A percentile compares a stretch with the other conserved stretches of the same genome.
These are phyloP conservation scores for Fissipunctia ypsillon DNA, from an alignment of 2,888 invertebrate genomes.

Conservation along the genomic window DNA sequence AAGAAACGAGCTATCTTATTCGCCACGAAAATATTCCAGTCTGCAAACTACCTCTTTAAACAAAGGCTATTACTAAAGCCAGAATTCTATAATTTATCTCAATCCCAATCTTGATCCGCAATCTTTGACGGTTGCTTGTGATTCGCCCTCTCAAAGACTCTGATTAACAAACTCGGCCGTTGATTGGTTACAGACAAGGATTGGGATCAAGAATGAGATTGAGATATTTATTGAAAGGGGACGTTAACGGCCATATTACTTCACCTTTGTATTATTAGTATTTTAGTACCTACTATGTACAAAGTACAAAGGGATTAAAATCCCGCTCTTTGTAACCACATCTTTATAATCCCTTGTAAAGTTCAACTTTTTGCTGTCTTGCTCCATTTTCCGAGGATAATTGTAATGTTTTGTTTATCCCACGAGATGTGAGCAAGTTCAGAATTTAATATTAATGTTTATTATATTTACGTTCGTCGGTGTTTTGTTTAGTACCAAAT, in stretches of 20 bases:
- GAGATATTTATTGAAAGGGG: no score
- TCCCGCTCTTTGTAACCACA: conserved; percentile 8
- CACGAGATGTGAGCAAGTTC: neutral
- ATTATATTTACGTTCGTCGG: neutral
- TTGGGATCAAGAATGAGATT: no score
- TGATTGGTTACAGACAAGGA: no score
- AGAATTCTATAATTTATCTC: no score
- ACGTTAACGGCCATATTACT: neutral
- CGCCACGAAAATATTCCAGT: neutral
- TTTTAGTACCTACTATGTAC: no score
- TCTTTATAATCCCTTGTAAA: conserved; percentile 26
- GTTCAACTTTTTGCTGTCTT: conserved; percentile 43
- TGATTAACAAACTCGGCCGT: no score
- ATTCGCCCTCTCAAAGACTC: no score
- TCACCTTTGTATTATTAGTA: neutral
- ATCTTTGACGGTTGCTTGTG: no score
- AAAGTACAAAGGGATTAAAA: conserved; percentile 6
- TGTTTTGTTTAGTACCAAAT: neutral
- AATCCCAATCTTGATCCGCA: no score
- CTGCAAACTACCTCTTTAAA: neutral
- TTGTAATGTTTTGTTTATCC: conserved; percentile 34
- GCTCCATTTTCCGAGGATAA: conserved; percentile 34
- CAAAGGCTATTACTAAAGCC: neutral
- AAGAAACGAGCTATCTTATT: neutral
- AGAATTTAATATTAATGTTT: conserved; percentile 11